Conservation (phyloP, 2,113 vertebrate genomes). For the Stigmatopora argus region DNA sequence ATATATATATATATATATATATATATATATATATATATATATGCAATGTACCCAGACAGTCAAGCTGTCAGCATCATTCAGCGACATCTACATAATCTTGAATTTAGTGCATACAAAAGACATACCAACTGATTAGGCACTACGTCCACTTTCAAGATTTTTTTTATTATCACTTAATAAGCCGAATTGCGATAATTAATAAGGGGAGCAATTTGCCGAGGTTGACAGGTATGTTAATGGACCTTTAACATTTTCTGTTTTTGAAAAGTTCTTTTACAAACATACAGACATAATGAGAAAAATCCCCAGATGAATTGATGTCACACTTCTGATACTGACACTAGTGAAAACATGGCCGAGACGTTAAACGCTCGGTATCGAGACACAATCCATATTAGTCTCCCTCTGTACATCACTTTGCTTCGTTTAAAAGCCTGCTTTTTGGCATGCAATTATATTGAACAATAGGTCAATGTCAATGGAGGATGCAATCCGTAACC, state of each 20-base stretch:
- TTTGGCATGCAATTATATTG: constrained; percentile 59
- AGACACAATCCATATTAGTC: constrained; percentile 38
- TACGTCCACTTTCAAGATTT: too few species aligned
- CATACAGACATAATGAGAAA: constrained; percentile 21
- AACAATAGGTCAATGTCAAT: constrained; percentile 67
- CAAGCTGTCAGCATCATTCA: too few species aligned
- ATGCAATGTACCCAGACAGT: too few species aligned
- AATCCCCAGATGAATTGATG: constrained; percentile 41
- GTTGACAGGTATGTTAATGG: background rate
- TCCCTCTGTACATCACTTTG: constrained; percentile 25
- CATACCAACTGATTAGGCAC: too few species aligned
- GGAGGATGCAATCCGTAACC: constrained; percentile 70
- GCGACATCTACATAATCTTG: too few species aligned
- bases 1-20: too few species aligned
- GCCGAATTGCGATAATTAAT: too few species aligned
- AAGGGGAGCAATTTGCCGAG: too few species aligned
- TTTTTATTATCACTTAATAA: too few species aligned
- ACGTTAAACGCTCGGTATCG: constrained; percentile 30
- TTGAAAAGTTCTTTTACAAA: background rate
- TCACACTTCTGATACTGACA: constrained; percentile 38
- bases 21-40: too few species aligned
- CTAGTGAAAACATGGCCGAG: constrained; percentile 27
- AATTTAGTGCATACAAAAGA: too few species aligned
- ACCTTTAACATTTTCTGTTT: background rate
- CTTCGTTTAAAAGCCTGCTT: constrained; percentile 45